These are phyloP conservation scores for Panthera tigris DNA, from an alignment of 2,113 vertebrate genomes.

Conservation along the genomic window DNA sequence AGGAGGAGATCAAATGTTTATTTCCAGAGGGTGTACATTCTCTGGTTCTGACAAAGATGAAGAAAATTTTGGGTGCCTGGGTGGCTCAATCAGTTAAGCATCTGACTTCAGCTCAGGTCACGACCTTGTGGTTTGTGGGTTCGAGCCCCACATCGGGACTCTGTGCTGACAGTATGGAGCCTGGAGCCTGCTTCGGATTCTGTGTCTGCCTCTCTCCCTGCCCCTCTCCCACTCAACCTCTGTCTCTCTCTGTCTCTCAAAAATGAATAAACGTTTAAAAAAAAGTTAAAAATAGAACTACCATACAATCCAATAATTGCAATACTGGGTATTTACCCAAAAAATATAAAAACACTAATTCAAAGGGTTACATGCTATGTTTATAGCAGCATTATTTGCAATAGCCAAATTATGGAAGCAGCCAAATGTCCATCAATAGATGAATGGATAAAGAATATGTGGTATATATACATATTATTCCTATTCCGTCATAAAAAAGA, in stretches of 20 bases:
- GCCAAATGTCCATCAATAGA: neutral
- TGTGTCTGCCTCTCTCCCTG: too few species aligned
- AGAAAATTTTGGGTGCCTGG: neutral
- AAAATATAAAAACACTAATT: neutral
- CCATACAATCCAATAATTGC: neutral
- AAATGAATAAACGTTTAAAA: too few species aligned
- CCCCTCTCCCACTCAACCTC: too few species aligned
- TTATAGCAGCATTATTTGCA: neutral
- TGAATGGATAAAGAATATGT: neutral
- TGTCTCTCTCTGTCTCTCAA: too few species aligned
- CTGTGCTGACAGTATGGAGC: too few species aligned
- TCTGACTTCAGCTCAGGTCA: too few species aligned
- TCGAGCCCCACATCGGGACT: too few species aligned
- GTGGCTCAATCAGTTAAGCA: too few species aligned
- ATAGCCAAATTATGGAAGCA: neutral
- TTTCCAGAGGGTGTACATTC: neutral
- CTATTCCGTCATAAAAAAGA: neutral
- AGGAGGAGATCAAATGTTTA: neutral
- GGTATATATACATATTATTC: neutral
- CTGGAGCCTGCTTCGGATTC: too few species aligned
- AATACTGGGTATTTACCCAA: neutral
- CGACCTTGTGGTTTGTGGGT: too few species aligned
- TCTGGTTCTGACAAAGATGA: neutral
- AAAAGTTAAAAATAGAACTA: neutral
- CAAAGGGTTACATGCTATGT: neutral